Evolutionary conservation across 2,888 invertebrate genomes (phyloP), one percentile per base, ranked within the genome.

Genomic region (Allygus modestus): DNA sequence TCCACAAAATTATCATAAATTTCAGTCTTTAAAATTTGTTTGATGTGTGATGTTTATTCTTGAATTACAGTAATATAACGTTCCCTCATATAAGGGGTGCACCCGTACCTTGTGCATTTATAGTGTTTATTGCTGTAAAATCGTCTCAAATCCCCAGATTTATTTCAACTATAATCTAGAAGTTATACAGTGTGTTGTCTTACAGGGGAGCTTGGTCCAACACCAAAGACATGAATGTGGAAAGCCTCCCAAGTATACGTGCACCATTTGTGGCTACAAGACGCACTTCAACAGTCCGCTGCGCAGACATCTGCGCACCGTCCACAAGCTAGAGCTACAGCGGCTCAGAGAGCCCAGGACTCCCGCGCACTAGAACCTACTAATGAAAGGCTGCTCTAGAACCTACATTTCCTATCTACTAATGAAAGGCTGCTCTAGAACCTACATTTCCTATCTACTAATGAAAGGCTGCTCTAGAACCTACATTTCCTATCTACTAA

Each of bases 191-290:
- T 20, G 54, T 54, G 9, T 5, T 65, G 5, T 31, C 12, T 9
- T 65, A 1, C 31, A 65, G 58, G 90, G 90, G 75, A 91, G 90
- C 85, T 87, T 87, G 28, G 86, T 85, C 71, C 86, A 87, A 33
- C 88, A 88, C 85, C 89, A 90, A 82, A 86, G 85, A 73, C 87
- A 86, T 77, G 88, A 88, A 85, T 88, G 88, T 65, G 88, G 88
- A 9, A 87, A 87, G 43, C 86, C 84, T 43, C 88, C 89, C 0
- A 73, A 83, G 54, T 83, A 83, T 26, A 12, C 58, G n/a, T 83
- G 83, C 31, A 26, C 51, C 0, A 43, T 83, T 1, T 83, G 83
- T 23, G 23, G 41, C 26, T 83, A 83, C 75, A 51, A 58, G 23
- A 83, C 83, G 12, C 83, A 83, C 33, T 75, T 54, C 83, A 83